phyloP scores from a whole-genome alignment of 2,797 vertebrate species.

The Enoplosus armatus region DNA sequence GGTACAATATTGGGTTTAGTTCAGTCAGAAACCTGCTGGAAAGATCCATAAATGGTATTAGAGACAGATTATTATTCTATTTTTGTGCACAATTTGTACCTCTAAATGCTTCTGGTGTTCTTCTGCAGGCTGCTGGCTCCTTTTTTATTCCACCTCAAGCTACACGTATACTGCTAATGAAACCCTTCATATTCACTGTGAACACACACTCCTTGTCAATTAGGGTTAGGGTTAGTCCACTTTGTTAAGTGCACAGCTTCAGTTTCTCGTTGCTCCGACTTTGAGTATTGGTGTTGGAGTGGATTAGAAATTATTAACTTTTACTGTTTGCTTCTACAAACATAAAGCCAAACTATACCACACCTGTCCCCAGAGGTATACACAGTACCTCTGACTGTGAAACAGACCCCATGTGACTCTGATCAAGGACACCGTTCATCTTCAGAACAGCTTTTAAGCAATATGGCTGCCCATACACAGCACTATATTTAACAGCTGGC shows the following conservation, averaged over 20 bases:
- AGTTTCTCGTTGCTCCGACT: neutral
- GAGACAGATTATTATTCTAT: neutral
- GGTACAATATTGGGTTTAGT: neutral
- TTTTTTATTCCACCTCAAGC: neutral
- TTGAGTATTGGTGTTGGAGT: neutral
- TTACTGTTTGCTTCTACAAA: neutral
- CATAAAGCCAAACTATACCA: neutral
- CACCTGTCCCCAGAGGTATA: neutral
- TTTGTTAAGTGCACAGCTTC: neutral
- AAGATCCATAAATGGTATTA: neutral
- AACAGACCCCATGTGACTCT: neutral
- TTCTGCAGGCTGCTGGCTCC: neutral
- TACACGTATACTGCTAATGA: neutral
- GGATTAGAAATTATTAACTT: neutral
- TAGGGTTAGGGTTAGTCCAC: neutral
- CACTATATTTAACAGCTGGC: conserved; percentile 37
- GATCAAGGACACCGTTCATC: conserved; percentile 18
- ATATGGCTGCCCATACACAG: conserved; percentile 12
- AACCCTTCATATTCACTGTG: neutral
- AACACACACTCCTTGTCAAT: neutral
- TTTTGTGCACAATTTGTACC: fast-evolving
- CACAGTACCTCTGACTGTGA: neutral
- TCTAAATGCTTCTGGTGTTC: neutral
- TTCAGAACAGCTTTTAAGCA: conserved; percentile 27
- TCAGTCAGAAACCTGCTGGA: neutral